Conservation (phyloP, 2,113 vertebrate genomes). For the Speoplatyrhinus poulsoni region DNA sequence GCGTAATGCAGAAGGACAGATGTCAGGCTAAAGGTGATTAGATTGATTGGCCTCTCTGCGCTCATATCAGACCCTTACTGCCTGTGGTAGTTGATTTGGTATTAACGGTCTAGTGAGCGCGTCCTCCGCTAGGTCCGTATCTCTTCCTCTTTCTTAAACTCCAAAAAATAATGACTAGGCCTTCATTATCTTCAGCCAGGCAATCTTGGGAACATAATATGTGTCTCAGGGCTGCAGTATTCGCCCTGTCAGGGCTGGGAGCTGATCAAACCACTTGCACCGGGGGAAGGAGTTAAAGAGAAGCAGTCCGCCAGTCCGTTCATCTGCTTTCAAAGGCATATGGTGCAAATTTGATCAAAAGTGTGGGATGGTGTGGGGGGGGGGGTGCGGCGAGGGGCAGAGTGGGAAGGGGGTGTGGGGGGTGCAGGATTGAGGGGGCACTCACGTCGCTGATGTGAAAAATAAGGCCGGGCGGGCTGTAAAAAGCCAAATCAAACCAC, state of each 20-base stretch:
- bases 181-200: conserved; percentile 72
- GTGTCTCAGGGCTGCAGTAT: conserved; percentile 59
- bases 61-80: conserved; percentile 45
- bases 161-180: conserved; percentile 61
- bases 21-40: conserved; percentile 58
- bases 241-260: conserved; percentile 62
- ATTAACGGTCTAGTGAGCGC: conserved; percentile 70
- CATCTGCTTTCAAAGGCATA: conserved; percentile 77
- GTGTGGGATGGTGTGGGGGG: conserved; percentile 17
- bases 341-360: conserved; percentile 84
- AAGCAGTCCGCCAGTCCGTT: conserved; percentile 68
- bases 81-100: conserved; percentile 67
- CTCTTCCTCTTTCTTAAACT: conserved; percentile 65
- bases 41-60: conserved; percentile 61
- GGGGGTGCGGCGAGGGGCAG: conserved; percentile 19
- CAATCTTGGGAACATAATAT: conserved; percentile 76
- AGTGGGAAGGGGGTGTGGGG: conserved; percentile 27
- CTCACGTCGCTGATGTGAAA: conserved; percentile 76
- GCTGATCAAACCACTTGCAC: conserved; percentile 72
- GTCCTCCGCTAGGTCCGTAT: conserved; percentile 65
- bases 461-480: conserved; percentile 76
- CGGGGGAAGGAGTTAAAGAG: conserved; percentile 62
- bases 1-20: conserved; percentile 36
- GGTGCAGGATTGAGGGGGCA: conserved; percentile 46
- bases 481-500: conserved; percentile 76